Base-by-base conservation (phyloP, 1,140 invertebrate species). In the Drosophila cardini region DNA sequence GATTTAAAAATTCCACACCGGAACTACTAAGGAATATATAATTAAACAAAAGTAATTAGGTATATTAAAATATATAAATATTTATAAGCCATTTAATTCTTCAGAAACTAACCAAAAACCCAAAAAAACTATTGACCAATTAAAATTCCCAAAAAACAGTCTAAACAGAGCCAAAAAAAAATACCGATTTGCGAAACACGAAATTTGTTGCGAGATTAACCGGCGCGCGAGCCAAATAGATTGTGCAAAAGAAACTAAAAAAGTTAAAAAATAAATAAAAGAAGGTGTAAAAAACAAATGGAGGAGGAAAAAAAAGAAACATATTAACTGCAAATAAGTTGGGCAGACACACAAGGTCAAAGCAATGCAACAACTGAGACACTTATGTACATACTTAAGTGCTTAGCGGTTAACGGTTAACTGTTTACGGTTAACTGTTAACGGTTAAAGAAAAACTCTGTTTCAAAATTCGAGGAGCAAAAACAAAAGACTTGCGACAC, bases 401-500 rank as follows among this genome's bases (percentile, higher is more conserved):
- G 21, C 21, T 26, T 26, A 21, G 21, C 21, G 21, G 21, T 21
- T 21, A 26, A 26, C 21, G 21, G 21, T 26, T 26, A 26, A 26
- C 21, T 3, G n/a, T n/a, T n/a, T n/a, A n/a, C n/a, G n/a, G n/a
- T n/a, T 26, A 26, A 26, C 4, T 26, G 21, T 4, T 4, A 34
- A 62, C 61, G 15, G 52, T 70, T 63, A 40, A 62, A 60, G 32
- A 71, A 70, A 56, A 70, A 65, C 53, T 69, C 16, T 40, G 56
- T 53, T 57, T 32, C 26, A 56, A 76, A 50, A 61, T 71, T 68
- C 45, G 15, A 43, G 45, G 67, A 58, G 46, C 70, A 50, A 56
- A 71, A 71, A 80, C 78, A 75, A 76, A 80, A 80, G 68, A 80
- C 78, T 80, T 78, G 60, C 64, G 72, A 67, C 68, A 80, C 76